A percentile compares a stretch with the other conserved stretches of the same genome.
phyloP scores from a whole-genome alignment of 2,888 invertebrate species.

The Neoascia interrupta region DNA sequence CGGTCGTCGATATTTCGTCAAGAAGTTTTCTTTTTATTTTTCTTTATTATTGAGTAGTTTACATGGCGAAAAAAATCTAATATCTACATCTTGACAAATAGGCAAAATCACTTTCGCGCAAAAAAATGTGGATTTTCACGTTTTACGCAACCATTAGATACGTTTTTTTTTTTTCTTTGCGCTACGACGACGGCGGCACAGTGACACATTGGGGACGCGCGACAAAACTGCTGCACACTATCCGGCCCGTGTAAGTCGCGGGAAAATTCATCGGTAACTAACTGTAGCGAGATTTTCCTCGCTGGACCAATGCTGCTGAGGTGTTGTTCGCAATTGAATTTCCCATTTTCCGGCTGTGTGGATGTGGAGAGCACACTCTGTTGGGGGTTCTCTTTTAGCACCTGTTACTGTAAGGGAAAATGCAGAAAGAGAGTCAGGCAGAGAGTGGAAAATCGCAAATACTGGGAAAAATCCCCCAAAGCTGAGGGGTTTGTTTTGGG shows the following conservation, averaged over 20 bases:
- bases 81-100: background rate
- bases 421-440: background rate
- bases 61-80: no score
- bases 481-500: slow-evolving; percentile 20
- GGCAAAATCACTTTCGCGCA: slow-evolving; percentile 21
- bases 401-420: slow-evolving; percentile 26
- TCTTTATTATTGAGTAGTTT: no score
- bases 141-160: slow-evolving; percentile 33
- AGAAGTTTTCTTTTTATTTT: no score
- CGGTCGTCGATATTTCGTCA: no score
- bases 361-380: no score
- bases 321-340: slow-evolving; percentile 6
- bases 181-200: background rate
- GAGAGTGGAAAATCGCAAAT: background rate
- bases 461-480: slow-evolving; percentile 7
- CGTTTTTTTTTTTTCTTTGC: no score
- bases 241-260: slow-evolving; percentile 21
- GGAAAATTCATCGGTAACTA: slow-evolving; percentile 56
- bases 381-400: slow-evolving; percentile 24
- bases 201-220: slow-evolving; percentile 3
- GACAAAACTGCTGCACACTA: no score
- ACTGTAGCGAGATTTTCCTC: slow-evolving; percentile 25
- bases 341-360: slow-evolving; percentile 24
- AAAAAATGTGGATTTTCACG: slow-evolving; percentile 14
- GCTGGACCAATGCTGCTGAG: slow-evolving; percentile 30